A percentile compares a stretch with the other conserved stretches of the same genome.
Conservation (phyloP, 1,140 invertebrate genomes). For the Tetramorium alpestre region DNA sequence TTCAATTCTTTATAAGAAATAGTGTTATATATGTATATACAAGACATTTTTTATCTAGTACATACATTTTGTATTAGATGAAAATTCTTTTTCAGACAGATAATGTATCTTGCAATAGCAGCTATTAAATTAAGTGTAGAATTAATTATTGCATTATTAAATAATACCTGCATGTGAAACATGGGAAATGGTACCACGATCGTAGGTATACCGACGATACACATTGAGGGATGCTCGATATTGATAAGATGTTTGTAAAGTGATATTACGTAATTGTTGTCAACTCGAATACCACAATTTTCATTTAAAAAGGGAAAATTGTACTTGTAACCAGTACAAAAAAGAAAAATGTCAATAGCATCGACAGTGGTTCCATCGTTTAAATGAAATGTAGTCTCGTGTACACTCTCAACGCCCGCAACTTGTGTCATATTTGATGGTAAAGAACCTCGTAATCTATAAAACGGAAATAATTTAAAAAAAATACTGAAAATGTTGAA, state of each 20-base stretch:
- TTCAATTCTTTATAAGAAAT: no score
- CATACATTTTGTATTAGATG: neutral
- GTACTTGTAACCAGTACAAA: constrained; percentile 88
- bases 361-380: constrained; percentile 70
- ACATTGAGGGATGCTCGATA: constrained; percentile 89
- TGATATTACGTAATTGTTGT: constrained; percentile 89
- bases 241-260: constrained; percentile 92
- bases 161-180: constrained; percentile 89
- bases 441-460: constrained; percentile 69
- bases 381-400: constrained; percentile 66
- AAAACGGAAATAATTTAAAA: neutral
- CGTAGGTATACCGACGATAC: constrained; percentile 90
- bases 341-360: constrained; percentile 71
- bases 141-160: neutral
- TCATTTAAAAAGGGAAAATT: constrained; percentile 89
- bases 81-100: neutral
- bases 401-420: constrained; percentile 72
- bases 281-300: constrained; percentile 87
- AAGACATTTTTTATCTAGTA: no score
- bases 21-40: no score
- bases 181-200: constrained; percentile 89
- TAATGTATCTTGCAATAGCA: neutral
- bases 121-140: neutral
- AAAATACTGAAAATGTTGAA: neutral
- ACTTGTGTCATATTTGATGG: constrained; percentile 76